Conservation (phyloP, 2,888 invertebrate species). For the Synanthedon formicaeformis region DNA sequence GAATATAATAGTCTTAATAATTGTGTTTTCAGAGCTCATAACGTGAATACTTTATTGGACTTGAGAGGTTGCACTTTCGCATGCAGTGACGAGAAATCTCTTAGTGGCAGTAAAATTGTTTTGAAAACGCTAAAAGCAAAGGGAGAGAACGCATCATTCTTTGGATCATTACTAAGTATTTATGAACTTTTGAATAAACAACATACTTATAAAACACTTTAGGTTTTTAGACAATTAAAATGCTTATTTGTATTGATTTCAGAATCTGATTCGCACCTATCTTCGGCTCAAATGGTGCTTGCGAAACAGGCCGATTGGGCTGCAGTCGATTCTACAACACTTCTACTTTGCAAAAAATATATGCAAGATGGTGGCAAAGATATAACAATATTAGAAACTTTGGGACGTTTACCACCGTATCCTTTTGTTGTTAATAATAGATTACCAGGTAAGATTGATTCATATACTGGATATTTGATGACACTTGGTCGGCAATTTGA, state of each 20-base stretch:
- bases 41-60: constrained; percentile 68
- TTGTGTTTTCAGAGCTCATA: constrained; percentile 53
- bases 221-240: neutral
- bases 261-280: constrained; percentile 73
- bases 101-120: constrained; percentile 68
- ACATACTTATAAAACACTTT: neutral
- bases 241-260: constrained; percentile 10
- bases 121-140: constrained; percentile 63
- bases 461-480: too few relatives aligned
- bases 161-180: constrained; percentile 68
- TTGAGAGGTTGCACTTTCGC: constrained; percentile 70
- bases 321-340: constrained; percentile 73
- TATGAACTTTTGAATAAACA: constrained; percentile 3
- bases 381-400: constrained; percentile 68
- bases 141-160: constrained; percentile 73
- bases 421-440: constrained; percentile 72
- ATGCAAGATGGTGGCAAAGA: constrained; percentile 71
- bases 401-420: constrained; percentile 77
- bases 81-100: constrained; percentile 63
- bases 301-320: constrained; percentile 73
- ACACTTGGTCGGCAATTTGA: too few relatives aligned
- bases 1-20: neutral
- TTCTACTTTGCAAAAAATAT: constrained; percentile 63
- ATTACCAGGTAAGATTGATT: constrained; percentile 57
- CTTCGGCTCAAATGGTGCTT: constrained; percentile 73